A percentile compares a stretch with the other conserved stretches of the same genome.
These are phyloP conservation scores for Drosophila mauritiana DNA, from an alignment of 1,140 invertebrate species.

Conservation along the genomic window DNA sequence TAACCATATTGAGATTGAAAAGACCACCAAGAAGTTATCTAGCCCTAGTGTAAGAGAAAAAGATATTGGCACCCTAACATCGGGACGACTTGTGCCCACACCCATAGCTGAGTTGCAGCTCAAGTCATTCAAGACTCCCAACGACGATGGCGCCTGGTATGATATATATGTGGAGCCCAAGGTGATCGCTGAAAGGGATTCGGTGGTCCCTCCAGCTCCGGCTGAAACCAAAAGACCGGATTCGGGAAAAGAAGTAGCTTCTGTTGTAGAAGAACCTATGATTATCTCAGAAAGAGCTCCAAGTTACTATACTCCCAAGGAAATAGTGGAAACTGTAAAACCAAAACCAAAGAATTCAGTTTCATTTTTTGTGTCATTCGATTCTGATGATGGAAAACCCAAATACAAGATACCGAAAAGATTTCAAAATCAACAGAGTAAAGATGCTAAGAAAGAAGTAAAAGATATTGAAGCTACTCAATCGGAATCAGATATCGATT, in stretches of 20 bases:
- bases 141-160: constrained; percentile 56
- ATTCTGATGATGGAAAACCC: constrained; percentile 48
- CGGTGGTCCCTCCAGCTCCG: neutral
- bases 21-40: constrained; percentile 48
- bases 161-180: constrained; percentile 39
- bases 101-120: constrained; percentile 71
- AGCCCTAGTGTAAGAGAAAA: constrained; percentile 49
- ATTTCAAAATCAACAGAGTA: constrained; percentile 19
- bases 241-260: neutral
- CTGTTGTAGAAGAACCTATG: neutral
- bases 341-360: constrained; percentile 47
- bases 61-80: constrained; percentile 36
- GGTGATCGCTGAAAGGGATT: neutral
- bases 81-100: constrained; percentile 46
- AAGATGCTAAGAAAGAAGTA: neutral
- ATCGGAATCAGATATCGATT: neutral
- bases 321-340: constrained; percentile 3
- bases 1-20: constrained; percentile 50
- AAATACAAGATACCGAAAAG: constrained; percentile 59
- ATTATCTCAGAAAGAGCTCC: constrained; percentile 27
- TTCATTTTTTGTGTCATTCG: constrained; percentile 65
- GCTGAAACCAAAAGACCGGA: neutral
- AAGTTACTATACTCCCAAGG: constrained; percentile 41
- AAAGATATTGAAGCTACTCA: neutral
- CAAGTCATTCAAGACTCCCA: constrained; percentile 56